Evolutionary conservation across 2,113 vertebrate genomes (phyloP).

Genomic region (Garra rufa): DNA sequence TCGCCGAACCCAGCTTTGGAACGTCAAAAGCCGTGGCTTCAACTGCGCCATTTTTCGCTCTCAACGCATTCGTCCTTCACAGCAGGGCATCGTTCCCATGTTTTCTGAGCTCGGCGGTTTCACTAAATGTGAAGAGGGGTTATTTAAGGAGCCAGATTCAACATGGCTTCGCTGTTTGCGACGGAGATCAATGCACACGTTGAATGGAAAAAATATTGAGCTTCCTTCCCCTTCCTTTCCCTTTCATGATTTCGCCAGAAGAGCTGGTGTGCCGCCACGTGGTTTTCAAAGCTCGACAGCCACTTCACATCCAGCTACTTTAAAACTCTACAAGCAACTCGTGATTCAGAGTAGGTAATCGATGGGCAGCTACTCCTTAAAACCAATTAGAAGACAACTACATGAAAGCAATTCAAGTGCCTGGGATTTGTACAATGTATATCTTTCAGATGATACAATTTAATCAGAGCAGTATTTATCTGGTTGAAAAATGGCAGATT

Average conservation of each 20-base stretch:
- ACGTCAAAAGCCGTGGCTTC: background rate
- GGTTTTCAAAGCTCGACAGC: background rate
- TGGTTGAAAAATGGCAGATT: background rate
- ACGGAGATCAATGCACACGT: conserved; percentile 10
- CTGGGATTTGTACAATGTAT: background rate
- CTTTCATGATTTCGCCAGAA: background rate
- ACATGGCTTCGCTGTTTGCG: background rate
- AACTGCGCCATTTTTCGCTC: background rate
- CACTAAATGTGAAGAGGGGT: conserved; percentile 19
- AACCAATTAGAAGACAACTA: background rate
- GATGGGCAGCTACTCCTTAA: background rate
- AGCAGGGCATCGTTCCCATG: background rate
- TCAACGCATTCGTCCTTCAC: background rate
- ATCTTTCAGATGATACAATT: background rate
- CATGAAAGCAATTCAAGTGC: background rate
- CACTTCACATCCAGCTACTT: background rate
- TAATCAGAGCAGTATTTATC: background rate
- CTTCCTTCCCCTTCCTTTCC: conserved; percentile 28
- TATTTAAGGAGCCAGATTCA: conserved; percentile 32
- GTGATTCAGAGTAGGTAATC: background rate
- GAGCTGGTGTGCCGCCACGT: background rate
- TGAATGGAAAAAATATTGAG: background rate
- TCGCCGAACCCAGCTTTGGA: background rate
- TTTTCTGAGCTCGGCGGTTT: background rate
- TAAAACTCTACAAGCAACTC: background rate